Conservation (phyloP, 2,797 vertebrate species). For the Rallus crepitans region DNA sequence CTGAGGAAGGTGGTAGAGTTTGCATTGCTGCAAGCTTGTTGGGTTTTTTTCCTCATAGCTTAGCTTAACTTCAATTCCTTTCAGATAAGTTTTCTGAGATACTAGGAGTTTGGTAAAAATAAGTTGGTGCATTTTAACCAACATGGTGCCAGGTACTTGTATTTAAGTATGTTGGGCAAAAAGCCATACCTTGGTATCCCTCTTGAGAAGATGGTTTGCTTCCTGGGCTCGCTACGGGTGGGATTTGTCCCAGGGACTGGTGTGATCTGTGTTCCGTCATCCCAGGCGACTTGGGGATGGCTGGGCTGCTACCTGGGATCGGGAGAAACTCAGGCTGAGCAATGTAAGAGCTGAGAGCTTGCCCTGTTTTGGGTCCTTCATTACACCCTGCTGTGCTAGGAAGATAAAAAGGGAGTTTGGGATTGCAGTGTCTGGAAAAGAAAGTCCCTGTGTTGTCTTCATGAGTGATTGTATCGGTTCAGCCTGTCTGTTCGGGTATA, state of each 20-base stretch:
- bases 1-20: neutral
- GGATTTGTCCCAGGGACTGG: neutral
- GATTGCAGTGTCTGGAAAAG: neutral
- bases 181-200: neutral
- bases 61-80: neutral
- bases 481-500: neutral
- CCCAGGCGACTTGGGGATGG: fast-evolving
- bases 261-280: neutral
- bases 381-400: neutral
- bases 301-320: neutral
- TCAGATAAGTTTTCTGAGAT: fast-evolving
- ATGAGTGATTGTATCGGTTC: neutral
- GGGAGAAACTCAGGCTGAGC: fast-evolving
- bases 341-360: fast-evolving
- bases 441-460: neutral
- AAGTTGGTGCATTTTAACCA: neutral
- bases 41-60: neutral
- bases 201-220: neutral
- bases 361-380: fast-evolving
- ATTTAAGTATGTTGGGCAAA: neutral
- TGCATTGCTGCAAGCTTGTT: neutral
- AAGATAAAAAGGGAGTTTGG: neutral
- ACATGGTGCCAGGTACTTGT: neutral
- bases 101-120: neutral
- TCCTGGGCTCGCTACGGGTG: neutral